Evolutionary conservation across 2,113 vertebrate species (phyloP), one percentile per base, ranked within the genome.

Genomic region (Tupaia tana): DNA sequence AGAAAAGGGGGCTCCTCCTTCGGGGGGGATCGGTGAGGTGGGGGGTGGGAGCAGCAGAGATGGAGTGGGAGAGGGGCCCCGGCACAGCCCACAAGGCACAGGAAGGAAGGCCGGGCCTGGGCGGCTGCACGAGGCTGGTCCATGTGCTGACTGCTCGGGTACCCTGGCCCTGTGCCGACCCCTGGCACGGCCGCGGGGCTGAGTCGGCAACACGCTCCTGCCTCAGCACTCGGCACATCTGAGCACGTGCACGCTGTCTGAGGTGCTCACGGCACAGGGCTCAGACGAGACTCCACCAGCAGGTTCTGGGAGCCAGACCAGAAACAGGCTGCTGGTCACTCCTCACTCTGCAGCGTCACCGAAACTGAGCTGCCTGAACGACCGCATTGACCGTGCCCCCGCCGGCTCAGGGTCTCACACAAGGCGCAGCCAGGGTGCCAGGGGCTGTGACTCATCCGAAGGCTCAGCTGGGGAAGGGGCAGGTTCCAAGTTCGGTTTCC

Each of bases 321-420:
- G n/a, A n/a, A n/a, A n/a, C n/a, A n/a, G n/a, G n/a, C n/a, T 43
- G 43, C 43, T 43, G 25, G 66, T 11, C 13, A 29, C 27, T 64
- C 59, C 59, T 61, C 34, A 4, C 34, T 18, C 66, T 58, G 64
- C 16, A 66, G 29, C 7, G 81, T 64, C 61, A 56, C 20, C 25
- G 4, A 83, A 87, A 82, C 19, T 8, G 8, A 54, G 31, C 9
- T 59, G 34, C 58, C 31, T 63, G 20, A 58, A 64, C 9, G 16
- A 5, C 18, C 63, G 16, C 3, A 0, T 1, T 20, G 27, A 12
- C 10, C 18, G 10, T 12, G 13, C 67, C 31, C 43, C 43, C 43
- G 43, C 6, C 0, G 78, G 64, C 7, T 63, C 87, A 18, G 6
- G 10, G 19, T 52, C 27, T 16, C 43, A 11, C 34, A 20, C 18